phyloP scores from a whole-genome alignment of 2,113 vertebrate genomes.

The Ochotona curzoniae region DNA sequence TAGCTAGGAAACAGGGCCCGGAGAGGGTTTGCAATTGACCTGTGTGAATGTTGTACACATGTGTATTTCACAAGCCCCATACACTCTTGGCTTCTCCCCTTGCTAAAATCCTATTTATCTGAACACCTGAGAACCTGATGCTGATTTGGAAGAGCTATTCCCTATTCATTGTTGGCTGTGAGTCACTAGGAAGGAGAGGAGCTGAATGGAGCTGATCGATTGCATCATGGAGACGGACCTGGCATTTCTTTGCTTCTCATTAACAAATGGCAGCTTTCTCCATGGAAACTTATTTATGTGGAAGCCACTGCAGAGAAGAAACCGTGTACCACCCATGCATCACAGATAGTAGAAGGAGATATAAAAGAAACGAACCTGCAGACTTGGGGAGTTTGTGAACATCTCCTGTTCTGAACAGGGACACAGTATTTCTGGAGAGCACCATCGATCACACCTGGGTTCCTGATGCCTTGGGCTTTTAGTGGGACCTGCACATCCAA shows the following conservation, averaged over 20 bases:
- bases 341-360: slow-evolving; percentile 21
- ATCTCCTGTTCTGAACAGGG: background rate
- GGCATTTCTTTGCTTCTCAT: slow-evolving; percentile 37
- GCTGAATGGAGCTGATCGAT: background rate
- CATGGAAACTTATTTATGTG: slow-evolving; percentile 16
- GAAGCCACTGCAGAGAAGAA: slow-evolving; percentile 47
- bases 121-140: background rate
- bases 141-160: slow-evolving; percentile 28
- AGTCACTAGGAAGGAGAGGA: background rate
- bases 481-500: background rate
- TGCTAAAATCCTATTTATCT: slow-evolving; percentile 54
- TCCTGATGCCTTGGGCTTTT: background rate
- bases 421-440: too few relatives aligned
- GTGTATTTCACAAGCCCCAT: slow-evolving; percentile 40
- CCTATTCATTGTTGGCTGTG: background rate
- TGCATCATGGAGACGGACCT: background rate
- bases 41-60: background rate
- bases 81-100: slow-evolving; percentile 11
- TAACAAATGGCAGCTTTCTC: slow-evolving; percentile 17
- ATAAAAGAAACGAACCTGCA: slow-evolving; percentile 40
- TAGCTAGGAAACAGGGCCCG: background rate
- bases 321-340: slow-evolving; percentile 20
- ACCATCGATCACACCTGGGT: too few relatives aligned
- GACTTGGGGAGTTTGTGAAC: background rate
- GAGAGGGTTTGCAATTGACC: slow-evolving; percentile 13